Base-by-base conservation (phyloP, 1,140 invertebrate genomes). In the Tetramorium alpestre region DNA sequence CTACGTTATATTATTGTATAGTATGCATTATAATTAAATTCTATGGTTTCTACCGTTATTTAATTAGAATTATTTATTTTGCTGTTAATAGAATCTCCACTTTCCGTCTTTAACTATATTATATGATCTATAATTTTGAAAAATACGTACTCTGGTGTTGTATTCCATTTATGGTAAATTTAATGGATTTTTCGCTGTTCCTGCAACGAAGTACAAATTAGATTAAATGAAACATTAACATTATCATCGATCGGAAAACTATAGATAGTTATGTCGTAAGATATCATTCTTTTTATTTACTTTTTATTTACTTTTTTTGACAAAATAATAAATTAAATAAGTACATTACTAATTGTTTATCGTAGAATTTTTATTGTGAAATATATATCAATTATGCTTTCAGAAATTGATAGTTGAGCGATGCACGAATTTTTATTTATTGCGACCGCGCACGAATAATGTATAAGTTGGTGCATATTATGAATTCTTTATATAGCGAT, bases 121-220 rank as follows among this genome's bases (percentile, higher is more conserved):
- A n/a, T 13, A 62, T 28, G 10, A 25, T 11, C 54, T n/a, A 28
- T 18, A 41, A n/a, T 49, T 38, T 28, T 22, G 11, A 58, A 16
- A 5, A 13, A 38, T 44, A 81, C 92, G 67, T 78, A 96, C 95
- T 95, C 85, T 87, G 93, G n/a, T 95, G 93, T 2, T 89, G 77
- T 33, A 87, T 13, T 33, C 93, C 95, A 88, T 96, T 96, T 28
- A 96, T 96, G 11, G 89, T 94, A 65, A 96, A 94, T 25, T 93
- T 93, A 0, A 96, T 93, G 8, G 89, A 78, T 7, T 56, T 76
- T 80, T 92, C 93, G 5, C 65, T 38, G 28, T 91, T 89, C 33
- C 94, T 94, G 89, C 3, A 92, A 93, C 64, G 41, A 65, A 87
- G 49, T 5, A 38, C 4, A 67, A n/a, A 72, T 49, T 65, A 49